These are phyloP conservation scores for Nannoperca australis DNA, from an alignment of 2,797 vertebrate species.

Conservation along the genomic window DNA sequence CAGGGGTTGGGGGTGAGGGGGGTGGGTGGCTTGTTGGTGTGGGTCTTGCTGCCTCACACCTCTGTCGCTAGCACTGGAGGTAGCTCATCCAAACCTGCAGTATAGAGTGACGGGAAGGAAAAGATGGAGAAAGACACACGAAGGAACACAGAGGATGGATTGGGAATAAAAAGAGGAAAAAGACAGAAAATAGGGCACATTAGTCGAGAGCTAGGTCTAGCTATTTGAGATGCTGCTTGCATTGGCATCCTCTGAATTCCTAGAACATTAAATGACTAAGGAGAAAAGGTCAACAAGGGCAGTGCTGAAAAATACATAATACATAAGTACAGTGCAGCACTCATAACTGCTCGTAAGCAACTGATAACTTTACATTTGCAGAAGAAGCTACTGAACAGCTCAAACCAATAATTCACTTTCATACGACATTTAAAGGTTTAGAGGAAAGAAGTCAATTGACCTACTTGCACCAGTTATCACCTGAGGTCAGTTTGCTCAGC, in stretches of 20 bases:
- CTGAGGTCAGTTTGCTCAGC: neutral
- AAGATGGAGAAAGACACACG: neutral
- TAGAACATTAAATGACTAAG: conserved; percentile 7
- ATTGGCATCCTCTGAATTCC: conserved; percentile 12
- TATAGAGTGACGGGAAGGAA: conserved; percentile 12
- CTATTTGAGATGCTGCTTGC: neutral
- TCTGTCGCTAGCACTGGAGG: conserved; percentile 56
- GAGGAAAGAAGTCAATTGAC: conserved; percentile 20
- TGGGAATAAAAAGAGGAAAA: neutral
- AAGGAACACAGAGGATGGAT: neutral
- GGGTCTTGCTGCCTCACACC: conserved; percentile 78
- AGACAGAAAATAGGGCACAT: conserved; percentile 10
- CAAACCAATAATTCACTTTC: conserved; percentile 18
- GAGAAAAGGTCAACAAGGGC: conserved; percentile 15
- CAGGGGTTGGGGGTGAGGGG: neutral
- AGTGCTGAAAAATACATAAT: conserved; percentile 37
- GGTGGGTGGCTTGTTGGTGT: conserved; percentile 36
- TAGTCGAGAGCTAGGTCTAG: conserved; percentile 25
- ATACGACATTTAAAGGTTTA: conserved; percentile 4
- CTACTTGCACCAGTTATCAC: conserved; percentile 6
- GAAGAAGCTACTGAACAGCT: conserved; percentile 5
- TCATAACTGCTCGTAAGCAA: neutral
- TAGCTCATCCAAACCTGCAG: conserved; percentile 89
- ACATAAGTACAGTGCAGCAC: neutral
- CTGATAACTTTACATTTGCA: neutral